These are phyloP conservation scores for Pyrocephalus nanus DNA, from an alignment of 2,797 vertebrate species.

Conservation along the genomic window DNA sequence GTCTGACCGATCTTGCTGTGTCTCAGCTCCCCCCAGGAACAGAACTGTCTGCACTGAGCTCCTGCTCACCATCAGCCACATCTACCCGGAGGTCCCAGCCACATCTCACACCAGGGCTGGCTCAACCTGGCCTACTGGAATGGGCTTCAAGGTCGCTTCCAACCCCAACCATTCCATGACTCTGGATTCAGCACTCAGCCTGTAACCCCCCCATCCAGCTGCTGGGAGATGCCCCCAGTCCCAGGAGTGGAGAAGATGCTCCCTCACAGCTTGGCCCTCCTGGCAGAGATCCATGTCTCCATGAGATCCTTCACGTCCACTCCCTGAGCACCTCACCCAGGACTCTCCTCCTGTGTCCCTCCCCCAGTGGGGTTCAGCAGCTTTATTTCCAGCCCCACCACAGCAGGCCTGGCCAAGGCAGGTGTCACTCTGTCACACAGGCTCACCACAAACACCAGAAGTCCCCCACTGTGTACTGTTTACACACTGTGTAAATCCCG, in stretches of 20 bases:
- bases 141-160: neutral
- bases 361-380: rapidly evolving
- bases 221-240: neutral
- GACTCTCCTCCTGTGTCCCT: neutral
- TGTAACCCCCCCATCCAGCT: neutral
- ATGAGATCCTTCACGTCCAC: rapidly evolving
- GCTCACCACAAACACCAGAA: neutral
- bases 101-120: rapidly evolving
- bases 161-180: neutral
- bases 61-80: rapidly evolving
- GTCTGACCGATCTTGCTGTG: neutral
- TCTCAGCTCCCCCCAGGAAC: neutral
- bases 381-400: neutral
- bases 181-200: neutral
- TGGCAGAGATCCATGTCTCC: neutral
- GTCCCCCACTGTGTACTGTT: neutral
- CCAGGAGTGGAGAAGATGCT: neutral
- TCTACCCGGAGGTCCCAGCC: neutral
- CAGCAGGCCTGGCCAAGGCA: rapidly evolving
- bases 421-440: neutral
- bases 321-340: rapidly evolving
- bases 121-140: rapidly evolving
- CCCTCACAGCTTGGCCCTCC: neutral
- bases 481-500: neutral
- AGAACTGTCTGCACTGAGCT: neutral